Evolutionary conservation across 2,113 vertebrate genomes (phyloP).

Genomic region (Eurypyga helias): DNA sequence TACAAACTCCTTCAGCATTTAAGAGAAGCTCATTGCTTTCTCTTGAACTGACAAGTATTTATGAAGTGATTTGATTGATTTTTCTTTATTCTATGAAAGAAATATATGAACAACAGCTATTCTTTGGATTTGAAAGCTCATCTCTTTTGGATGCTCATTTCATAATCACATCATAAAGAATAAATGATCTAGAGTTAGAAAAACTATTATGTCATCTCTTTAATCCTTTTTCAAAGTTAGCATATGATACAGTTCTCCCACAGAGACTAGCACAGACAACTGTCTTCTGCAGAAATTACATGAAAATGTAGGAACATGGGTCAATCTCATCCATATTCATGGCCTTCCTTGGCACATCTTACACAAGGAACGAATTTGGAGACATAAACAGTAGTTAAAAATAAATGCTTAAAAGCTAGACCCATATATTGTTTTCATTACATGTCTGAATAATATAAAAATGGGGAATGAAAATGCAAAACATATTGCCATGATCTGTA

Average conservation of each 20-base stretch:
- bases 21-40: background rate
- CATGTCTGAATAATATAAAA: constrained; percentile 16
- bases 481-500: constrained; percentile 25
- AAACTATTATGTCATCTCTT: constrained; percentile 31
- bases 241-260: background rate
- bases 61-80: background rate
- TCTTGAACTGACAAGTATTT: background rate
- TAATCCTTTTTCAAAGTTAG: constrained; percentile 40
- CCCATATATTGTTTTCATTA: constrained; percentile 42
- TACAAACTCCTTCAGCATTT: background rate
- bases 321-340: constrained; percentile 38
- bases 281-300: constrained; percentile 29
- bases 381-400: constrained; percentile 60
- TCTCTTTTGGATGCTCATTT: constrained; percentile 23
- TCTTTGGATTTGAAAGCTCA: background rate
- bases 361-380: constrained; percentile 48
- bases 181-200: background rate
- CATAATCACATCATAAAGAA: constrained; percentile 2
- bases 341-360: background rate
- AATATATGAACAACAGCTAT: background rate
- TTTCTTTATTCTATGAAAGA: background rate
- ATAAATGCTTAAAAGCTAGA: constrained; percentile 29
- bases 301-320: constrained; percentile 31
- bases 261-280: background rate
- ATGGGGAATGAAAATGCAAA: constrained; percentile 35